Percentiles rank a stretch among this genome's conserved stretches.
These are phyloP conservation scores for Neolamprologus falcicula DNA, from an alignment of 2,113 vertebrate species.

Conservation along the genomic window DNA sequence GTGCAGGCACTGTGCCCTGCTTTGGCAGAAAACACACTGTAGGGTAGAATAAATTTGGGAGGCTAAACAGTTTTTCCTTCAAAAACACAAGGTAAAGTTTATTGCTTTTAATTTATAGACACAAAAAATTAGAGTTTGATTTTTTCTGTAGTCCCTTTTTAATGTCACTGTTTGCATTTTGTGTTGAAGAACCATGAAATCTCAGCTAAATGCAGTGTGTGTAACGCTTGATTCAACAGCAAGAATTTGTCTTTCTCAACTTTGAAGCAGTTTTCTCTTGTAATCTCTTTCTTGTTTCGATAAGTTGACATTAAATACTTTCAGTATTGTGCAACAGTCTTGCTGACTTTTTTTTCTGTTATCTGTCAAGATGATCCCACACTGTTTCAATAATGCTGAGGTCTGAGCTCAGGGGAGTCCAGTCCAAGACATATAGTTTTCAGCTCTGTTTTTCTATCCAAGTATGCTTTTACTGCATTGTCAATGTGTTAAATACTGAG, in stretches of 20 bases:
- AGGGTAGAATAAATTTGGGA: background rate
- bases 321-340: background rate
- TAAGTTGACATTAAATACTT: background rate
- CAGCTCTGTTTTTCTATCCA: background rate
- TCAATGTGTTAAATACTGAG: background rate
- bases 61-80: background rate
- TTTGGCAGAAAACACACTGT: background rate
- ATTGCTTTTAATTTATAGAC: background rate
- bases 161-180: background rate
- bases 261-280: background rate
- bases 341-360: background rate
- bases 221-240: background rate
- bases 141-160: background rate
- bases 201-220: background rate
- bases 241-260: background rate
- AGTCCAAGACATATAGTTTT: background rate
- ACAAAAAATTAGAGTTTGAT: background rate
- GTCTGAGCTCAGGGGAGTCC: background rate
- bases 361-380: background rate
- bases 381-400: background rate
- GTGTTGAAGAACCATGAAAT: background rate
- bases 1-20: background rate
- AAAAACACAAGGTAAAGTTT: constrained; percentile 14
- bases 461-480: background rate
- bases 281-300: background rate